Conservation (phyloP, 2,113 vertebrate genomes). For the Coptodon bakossiorum region DNA sequence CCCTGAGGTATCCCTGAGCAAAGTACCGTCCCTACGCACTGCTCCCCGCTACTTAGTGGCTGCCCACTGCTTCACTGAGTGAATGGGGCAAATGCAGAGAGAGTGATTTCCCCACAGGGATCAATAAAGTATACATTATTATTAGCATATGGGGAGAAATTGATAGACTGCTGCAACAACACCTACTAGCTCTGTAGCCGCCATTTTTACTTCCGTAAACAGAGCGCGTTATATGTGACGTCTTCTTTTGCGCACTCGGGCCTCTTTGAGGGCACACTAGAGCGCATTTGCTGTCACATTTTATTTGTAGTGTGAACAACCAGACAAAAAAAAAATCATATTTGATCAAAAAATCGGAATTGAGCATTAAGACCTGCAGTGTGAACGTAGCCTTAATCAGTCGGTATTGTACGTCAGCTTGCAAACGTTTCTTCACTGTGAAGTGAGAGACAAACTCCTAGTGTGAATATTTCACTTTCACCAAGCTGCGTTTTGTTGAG, state of each 20-base stretch:
- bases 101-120: not conserved
- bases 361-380: too few relatives aligned
- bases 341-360: too few relatives aligned
- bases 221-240: not conserved
- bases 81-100: not conserved
- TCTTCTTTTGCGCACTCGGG: not conserved
- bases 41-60: too few relatives aligned
- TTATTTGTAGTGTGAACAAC: not conserved
- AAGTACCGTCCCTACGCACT: not conserved
- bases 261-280: not conserved
- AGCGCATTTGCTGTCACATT: not conserved
- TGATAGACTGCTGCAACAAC: not conserved
- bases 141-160: not conserved
- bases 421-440: too few relatives aligned
- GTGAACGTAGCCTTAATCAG: too few relatives aligned
- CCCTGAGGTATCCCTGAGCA: not conserved
- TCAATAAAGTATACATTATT: not conserved
- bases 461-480: not conserved
- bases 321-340: too few relatives aligned
- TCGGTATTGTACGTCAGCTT: too few relatives aligned
- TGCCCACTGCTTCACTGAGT: not conserved
- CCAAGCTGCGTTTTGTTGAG: not conserved
- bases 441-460: not conserved
- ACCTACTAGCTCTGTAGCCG: not conserved
- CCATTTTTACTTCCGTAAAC: not conserved